Conservation (phyloP, 30 jellyfish, hydroid and myxozoan genomes). For the Catostylus mosaicus region DNA sequence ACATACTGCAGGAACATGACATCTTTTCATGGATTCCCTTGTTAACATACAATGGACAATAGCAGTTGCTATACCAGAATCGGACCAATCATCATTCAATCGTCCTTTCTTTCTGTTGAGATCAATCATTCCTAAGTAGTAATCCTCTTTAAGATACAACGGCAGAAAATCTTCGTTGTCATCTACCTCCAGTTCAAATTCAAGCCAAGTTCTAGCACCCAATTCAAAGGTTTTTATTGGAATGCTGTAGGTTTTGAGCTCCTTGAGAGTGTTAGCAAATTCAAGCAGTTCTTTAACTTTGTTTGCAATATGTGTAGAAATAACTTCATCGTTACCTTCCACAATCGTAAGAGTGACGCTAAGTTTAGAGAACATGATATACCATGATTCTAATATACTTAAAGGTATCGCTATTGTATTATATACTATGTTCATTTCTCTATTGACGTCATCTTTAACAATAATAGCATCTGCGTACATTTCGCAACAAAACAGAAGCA, state of each 20-base stretch:
- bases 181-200: conserved; percentile 21
- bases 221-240: not conserved
- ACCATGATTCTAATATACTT: conserved; percentile 17
- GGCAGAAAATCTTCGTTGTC: conserved; percentile 13
- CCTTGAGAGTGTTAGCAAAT: conserved; percentile 27
- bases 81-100: not conserved
- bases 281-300: conserved; percentile 1
- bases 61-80: conserved; percentile 17
- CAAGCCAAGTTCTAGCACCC: conserved; percentile 14
- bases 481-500: conserved; percentile 17
- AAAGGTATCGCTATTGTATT: conserved; percentile 13
- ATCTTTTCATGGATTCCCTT: too few relatives aligned
- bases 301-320: not conserved
- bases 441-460: not conserved
- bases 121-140: conserved; percentile 15
- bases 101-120: not conserved
- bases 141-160: conserved; percentile 24
- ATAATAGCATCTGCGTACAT: conserved; percentile 27
- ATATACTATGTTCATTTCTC: conserved; percentile 2
- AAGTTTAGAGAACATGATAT: not conserved
- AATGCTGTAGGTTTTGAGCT: not conserved
- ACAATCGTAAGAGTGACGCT: not conserved
- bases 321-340: not conserved
- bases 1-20: not conserved
- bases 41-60: conserved; percentile 29